A percentile compares a stretch with the other conserved stretches of the same genome.
Evolutionary conservation across 2,888 invertebrate genomes (phyloP).

Genomic region (Ommatoiulus sabulosus): DNA sequence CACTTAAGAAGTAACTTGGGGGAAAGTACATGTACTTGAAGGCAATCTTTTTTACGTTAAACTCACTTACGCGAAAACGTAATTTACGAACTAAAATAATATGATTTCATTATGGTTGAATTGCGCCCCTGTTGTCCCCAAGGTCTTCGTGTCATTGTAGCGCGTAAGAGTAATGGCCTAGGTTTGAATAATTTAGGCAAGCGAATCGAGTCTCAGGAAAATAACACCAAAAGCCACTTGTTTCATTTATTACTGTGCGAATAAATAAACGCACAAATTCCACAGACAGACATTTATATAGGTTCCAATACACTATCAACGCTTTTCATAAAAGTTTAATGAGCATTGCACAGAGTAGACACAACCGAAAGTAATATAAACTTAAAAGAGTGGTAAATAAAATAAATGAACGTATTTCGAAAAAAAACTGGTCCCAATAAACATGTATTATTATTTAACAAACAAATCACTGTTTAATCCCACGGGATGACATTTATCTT

Average conservation of each 20-base stretch:
- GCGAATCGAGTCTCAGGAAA: background rate
- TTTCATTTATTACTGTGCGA: background rate
- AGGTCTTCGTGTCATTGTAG: background rate
- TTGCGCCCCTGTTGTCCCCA: background rate
- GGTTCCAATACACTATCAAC: background rate
- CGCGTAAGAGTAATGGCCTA: background rate
- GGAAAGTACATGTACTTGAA: no score
- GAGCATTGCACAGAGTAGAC: background rate
- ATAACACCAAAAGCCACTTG: constrained; percentile 44
- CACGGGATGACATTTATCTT: background rate
- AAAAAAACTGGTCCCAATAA: no score
- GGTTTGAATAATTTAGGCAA: background rate
- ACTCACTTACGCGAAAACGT: background rate
- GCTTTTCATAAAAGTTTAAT: background rate
- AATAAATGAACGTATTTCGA: no score
- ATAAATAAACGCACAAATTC: background rate
- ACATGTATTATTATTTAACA: no score
- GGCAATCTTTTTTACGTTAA: background rate
- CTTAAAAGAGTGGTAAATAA: no score
- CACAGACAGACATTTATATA: background rate
- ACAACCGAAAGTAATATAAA: background rate
- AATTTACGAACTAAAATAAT: background rate
- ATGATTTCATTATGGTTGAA: constrained; percentile 5
- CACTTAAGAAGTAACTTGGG: no score
- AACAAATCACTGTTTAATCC: no score